These are phyloP conservation scores for Bellardia bayeri DNA, from an alignment of 2,888 invertebrate genomes.

Conservation along the genomic window DNA sequence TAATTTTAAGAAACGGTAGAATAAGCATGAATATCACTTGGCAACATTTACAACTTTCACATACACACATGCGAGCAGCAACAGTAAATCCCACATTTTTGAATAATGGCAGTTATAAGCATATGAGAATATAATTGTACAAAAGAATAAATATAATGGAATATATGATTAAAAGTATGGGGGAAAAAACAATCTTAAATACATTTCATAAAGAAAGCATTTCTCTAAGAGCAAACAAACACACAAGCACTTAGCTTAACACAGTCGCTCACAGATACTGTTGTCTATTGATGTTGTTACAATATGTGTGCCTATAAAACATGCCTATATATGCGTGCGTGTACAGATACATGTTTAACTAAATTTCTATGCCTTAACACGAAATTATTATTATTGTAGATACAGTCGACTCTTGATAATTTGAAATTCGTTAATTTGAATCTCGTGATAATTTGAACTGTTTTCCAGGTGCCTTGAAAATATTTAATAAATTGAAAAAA, in stretches of 20 bases:
- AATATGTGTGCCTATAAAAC: constrained; percentile 5
- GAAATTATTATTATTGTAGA: constrained; percentile 37
- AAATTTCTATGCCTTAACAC: constrained; percentile 1
- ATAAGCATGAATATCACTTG: no score
- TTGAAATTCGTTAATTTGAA: no score
- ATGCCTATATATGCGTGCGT: neutral
- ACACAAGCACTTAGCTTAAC: neutral
- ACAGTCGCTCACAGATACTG: neutral
- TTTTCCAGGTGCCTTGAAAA: no score
- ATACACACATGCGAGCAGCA: neutral
- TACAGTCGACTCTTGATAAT: no score
- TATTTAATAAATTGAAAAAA: no score
- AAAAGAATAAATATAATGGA: constrained; percentile 2
- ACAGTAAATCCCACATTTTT: neutral
- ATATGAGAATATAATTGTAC: neutral
- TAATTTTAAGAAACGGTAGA: no score
- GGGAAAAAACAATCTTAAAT: neutral
- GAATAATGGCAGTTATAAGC: neutral
- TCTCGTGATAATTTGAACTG: no score
- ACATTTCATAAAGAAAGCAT: neutral
- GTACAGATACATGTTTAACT: neutral
- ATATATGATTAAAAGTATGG: neutral
- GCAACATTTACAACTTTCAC: no score
- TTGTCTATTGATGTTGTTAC: constrained; percentile 16
- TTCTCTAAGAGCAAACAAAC: neutral